phyloP scores from a whole-genome alignment of 2,888 invertebrate species.

The Scaeva pyrastri region DNA sequence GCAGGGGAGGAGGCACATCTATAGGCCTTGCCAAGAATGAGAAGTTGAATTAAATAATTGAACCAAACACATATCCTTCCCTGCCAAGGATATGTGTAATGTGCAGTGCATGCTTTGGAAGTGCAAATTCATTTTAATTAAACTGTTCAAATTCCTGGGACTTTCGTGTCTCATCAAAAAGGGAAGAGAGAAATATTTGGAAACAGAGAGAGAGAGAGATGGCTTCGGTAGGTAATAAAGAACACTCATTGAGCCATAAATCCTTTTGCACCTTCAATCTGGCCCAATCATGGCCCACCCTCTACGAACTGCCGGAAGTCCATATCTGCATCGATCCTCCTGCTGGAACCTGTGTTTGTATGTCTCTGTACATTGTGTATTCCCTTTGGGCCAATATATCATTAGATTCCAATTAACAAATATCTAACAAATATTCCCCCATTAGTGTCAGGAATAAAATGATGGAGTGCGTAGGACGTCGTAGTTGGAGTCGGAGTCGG shows the following conservation, averaged over 20 bases:
- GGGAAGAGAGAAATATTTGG: background rate
- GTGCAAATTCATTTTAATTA: slow-evolving; percentile 70
- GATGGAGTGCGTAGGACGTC: slow-evolving; percentile 69
- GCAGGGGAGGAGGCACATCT: background rate
- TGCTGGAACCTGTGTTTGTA: slow-evolving; percentile 12
- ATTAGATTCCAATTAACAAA: slow-evolving; percentile 76
- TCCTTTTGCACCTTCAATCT: slow-evolving; percentile 59
- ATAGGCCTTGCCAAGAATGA: slow-evolving; percentile 39
- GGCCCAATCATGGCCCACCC: background rate
- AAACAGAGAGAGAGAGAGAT: background rate
- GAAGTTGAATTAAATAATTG: slow-evolving; percentile 62
- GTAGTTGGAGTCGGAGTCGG: background rate
- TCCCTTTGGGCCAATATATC: slow-evolving; percentile 72
- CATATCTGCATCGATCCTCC: background rate
- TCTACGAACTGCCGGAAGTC: background rate
- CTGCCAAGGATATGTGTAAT: slow-evolving; percentile 16
- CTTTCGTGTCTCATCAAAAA: background rate
- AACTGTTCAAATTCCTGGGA: slow-evolving; percentile 23
- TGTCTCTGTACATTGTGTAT: slow-evolving; percentile 11
- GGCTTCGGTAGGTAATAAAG: slow-evolving; percentile 54
- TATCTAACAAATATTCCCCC: slow-evolving; percentile 76
- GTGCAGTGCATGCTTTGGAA: slow-evolving; percentile 14
- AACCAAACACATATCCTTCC: slow-evolving; percentile 16
- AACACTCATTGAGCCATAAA: slow-evolving; percentile 66
- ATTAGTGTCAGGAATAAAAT: slow-evolving; percentile 73